These are phyloP conservation scores for Mirza zaza DNA, from an alignment of 2,113 vertebrate genomes.

Conservation along the genomic window DNA sequence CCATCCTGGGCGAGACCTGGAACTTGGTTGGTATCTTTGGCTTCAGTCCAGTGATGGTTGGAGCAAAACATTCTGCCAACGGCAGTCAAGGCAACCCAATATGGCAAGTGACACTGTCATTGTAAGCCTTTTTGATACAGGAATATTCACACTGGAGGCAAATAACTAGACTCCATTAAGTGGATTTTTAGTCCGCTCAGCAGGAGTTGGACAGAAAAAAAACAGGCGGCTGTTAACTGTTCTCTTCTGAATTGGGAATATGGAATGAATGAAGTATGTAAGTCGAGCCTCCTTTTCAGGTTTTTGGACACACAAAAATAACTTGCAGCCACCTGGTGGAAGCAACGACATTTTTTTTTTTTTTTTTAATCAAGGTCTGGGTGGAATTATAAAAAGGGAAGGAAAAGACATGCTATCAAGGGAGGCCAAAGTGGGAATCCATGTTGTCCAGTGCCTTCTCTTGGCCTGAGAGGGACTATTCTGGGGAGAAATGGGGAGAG, in stretches of 20 bases:
- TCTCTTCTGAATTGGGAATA: conserved; percentile 55
- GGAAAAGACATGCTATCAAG: conserved; percentile 46
- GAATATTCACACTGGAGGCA: neutral
- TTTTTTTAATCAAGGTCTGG: neutral
- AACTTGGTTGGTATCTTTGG: conserved; percentile 57
- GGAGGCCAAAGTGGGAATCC: conserved; percentile 66
- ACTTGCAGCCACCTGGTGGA: neutral
- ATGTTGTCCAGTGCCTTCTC: neutral
- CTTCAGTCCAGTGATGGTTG: conserved; percentile 38
- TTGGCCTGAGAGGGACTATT: neutral
- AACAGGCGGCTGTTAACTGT: conserved; percentile 46
- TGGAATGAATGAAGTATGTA: conserved; percentile 31
- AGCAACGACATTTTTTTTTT: neutral
- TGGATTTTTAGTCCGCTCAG: conserved; percentile 53
- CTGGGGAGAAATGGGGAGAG: neutral
- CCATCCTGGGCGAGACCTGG: conserved; percentile 58
- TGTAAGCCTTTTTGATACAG: neutral
- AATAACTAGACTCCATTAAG: conserved; percentile 64
- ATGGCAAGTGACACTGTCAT: conserved; percentile 22
- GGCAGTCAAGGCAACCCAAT: conserved; percentile 56
- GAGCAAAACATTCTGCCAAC: conserved; percentile 61
- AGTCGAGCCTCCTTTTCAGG: conserved; percentile 22
- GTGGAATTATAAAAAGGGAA: conserved; percentile 64
- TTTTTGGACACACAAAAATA: conserved; percentile 56
- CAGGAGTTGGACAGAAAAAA: conserved; percentile 56